phyloP scores from a whole-genome alignment of 2,113 vertebrate genomes.

The Sterrhoptilus dennistouni region DNA sequence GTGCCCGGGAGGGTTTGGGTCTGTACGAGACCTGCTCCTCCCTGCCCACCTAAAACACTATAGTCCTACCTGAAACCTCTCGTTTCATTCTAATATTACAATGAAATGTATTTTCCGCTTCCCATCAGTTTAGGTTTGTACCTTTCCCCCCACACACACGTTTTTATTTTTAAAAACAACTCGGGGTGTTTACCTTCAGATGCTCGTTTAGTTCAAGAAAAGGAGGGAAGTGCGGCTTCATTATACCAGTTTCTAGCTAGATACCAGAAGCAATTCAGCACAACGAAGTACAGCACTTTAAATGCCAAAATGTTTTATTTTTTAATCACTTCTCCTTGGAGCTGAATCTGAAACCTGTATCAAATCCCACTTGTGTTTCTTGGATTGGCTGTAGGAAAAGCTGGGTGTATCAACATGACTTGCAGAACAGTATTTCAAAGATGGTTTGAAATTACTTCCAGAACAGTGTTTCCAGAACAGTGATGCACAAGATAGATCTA shows the following conservation, averaged over 20 bases:
- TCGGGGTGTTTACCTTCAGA: background rate
- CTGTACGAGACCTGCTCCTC: background rate
- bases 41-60: background rate
- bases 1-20: background rate
- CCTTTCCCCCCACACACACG: fast-evolving
- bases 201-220: background rate
- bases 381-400: background rate
- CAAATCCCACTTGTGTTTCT: background rate
- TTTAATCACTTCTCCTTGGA: background rate
- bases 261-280: background rate
- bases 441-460: background rate
- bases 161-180: background rate
- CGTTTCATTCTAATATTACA: background rate
- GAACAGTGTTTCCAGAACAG: background rate
- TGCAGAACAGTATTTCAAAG: background rate
- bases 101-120: background rate
- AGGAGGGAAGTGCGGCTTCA: background rate
- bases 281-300: background rate
- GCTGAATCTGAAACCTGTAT: background rate
- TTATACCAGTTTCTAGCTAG: background rate
- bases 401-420: background rate
- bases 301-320: background rate
- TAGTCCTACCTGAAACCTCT: background rate
- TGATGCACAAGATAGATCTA: background rate
- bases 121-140: background rate